A percentile compares a stretch with the other conserved stretches of the same genome.
Evolutionary conservation across 1,140 invertebrate species (phyloP).

Genomic region (Semibalanus balanoides): DNA sequence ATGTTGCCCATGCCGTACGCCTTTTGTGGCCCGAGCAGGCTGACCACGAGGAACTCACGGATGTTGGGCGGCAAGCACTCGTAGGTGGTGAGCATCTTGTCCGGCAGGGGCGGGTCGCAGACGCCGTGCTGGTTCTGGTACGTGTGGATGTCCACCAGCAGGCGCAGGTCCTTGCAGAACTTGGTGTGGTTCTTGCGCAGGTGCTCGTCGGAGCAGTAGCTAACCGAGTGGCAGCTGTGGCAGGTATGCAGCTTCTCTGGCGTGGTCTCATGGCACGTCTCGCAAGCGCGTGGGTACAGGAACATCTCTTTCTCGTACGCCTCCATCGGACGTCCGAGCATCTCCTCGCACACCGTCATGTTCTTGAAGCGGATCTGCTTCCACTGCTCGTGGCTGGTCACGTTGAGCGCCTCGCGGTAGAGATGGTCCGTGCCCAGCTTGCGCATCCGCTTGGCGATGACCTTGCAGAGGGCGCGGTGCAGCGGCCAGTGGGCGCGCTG

Average conservation of each 20-base stretch:
- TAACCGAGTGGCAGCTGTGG: conserved; percentile 39
- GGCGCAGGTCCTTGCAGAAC: conserved; percentile 29
- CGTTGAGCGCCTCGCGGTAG: not conserved
- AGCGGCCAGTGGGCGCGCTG: conserved; percentile 30
- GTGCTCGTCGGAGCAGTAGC: conserved; percentile 25
- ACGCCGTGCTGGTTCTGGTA: conserved; percentile 29
- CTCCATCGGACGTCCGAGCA: conserved; percentile 39
- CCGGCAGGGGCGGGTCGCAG: conserved; percentile 26
- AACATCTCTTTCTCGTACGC: conserved; percentile 51
- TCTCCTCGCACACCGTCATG: conserved; percentile 35
- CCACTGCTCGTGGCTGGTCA: not conserved
- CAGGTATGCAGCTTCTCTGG: conserved; percentile 35
- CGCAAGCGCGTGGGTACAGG: conserved; percentile 47
- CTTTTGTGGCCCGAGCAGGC: not conserved
- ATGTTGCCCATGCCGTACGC: not conserved
- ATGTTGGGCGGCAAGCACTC: conserved; percentile 16
- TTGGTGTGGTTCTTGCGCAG: conserved; percentile 24
- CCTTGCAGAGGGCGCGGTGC: conserved; percentile 29
- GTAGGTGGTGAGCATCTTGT: conserved; percentile 10
- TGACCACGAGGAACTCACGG: not conserved
- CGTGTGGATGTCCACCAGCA: conserved; percentile 27
- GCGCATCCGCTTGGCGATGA: not conserved
- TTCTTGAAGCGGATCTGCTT: not conserved
- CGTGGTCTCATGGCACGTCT: conserved; percentile 34
- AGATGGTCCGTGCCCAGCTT: not conserved